A percentile compares a stretch with the other conserved stretches of the same genome.
Conservation (phyloP, 1,140 invertebrate genomes). For the Battus philenor region DNA sequence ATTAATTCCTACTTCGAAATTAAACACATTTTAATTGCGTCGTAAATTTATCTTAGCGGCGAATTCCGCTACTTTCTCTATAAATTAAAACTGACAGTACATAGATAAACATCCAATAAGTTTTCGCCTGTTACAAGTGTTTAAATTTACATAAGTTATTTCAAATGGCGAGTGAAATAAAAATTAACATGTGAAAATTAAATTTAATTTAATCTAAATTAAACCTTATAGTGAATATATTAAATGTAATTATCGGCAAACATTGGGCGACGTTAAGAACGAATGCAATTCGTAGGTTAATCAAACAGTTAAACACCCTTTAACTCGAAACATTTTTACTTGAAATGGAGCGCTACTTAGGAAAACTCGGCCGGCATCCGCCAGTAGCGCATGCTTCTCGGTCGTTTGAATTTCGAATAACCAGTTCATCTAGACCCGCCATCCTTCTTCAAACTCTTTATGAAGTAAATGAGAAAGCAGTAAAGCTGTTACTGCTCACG, state of each 20-base stretch:
- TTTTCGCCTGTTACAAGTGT: too few relatives aligned
- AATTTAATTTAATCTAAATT: not conserved
- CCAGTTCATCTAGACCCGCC: slow-evolving; percentile 8
- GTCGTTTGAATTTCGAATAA: slow-evolving; percentile 12
- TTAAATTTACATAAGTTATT: too few relatives aligned
- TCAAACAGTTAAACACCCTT: slow-evolving; percentile 3
- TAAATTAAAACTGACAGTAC: too few relatives aligned
- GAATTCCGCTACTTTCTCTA: too few relatives aligned
- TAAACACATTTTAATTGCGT: too few relatives aligned
- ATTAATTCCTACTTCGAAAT: too few relatives aligned
- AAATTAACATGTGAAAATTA: too few relatives aligned
- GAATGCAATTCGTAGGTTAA: slow-evolving; percentile 12
- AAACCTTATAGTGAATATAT: not conserved
- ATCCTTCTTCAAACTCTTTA: not conserved
- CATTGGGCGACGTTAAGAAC: not conserved
- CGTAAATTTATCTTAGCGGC: too few relatives aligned
- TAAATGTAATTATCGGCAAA: not conserved
- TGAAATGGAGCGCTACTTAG: not conserved
- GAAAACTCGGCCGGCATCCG: not conserved
- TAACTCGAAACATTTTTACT: slow-evolving; percentile 8
- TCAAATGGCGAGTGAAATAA: too few relatives aligned
- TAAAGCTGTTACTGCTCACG: not conserved
- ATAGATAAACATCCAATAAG: too few relatives aligned
- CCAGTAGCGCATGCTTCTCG: slow-evolving; percentile 8
- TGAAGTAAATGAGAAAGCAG: slow-evolving; percentile 5